Evolutionary conservation across 2,888 invertebrate genomes (phyloP).

Genomic region (Papilio demoleus): DNA sequence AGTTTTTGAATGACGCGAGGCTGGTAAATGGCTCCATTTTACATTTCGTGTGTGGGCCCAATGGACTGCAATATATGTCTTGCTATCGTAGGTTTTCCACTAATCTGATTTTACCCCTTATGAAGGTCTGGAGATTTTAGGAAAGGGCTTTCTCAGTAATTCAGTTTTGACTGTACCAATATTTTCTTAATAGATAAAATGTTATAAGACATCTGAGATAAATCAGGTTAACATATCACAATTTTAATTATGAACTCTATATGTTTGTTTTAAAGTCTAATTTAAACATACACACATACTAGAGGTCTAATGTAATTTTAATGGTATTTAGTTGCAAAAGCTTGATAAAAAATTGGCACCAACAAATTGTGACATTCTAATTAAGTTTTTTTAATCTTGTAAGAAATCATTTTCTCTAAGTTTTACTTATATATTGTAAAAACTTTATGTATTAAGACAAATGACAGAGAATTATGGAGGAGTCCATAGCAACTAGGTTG

Average conservation of each 20-base stretch:
- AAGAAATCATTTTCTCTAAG: not conserved
- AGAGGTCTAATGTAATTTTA: not conserved
- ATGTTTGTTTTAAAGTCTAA: not conserved
- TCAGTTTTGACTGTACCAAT: not conserved
- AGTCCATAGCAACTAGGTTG: too few species aligned
- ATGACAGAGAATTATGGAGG: too few species aligned
- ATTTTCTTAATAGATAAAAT: not conserved
- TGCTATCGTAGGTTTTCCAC: too few species aligned
- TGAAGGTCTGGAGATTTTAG: too few species aligned
- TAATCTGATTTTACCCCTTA: too few species aligned
- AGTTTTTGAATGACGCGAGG: too few species aligned
- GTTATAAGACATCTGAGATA: not conserved
- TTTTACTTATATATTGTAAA: not conserved
- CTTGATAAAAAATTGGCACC: constrained; percentile 21
- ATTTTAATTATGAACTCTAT: not conserved
- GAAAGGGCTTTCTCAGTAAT: too few species aligned
- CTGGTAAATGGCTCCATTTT: too few species aligned
- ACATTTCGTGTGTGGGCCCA: too few species aligned
- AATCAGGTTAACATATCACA: not conserved
- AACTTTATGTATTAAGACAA: too few species aligned
- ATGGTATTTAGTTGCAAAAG: constrained; percentile 31
- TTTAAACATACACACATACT: not conserved
- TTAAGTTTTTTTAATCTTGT: not conserved
- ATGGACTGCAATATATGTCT: too few species aligned
- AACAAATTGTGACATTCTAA: constrained; percentile 20